Evolutionary conservation across 2,797 vertebrate species (phyloP).

Genomic region (Loris lydekkerianus): DNA sequence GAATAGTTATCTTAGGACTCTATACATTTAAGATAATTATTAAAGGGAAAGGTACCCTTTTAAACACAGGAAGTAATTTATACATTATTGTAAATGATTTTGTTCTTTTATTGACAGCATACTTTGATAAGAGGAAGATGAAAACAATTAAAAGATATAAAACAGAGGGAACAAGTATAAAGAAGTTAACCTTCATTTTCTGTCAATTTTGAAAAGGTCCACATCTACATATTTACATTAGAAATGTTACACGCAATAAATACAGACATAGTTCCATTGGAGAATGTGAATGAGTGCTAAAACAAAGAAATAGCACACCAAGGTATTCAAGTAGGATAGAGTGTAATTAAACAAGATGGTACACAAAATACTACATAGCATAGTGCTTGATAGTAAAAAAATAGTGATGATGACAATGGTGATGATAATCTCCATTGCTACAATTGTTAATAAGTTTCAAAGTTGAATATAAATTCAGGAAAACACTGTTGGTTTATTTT

Average conservation of each 20-base stretch:
- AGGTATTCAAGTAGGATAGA: not conserved
- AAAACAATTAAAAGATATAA: not conserved
- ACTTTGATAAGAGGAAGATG: not conserved
- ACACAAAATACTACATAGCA: not conserved
- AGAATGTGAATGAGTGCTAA: not conserved
- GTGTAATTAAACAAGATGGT: not conserved
- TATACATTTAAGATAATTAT: not conserved
- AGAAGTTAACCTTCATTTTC: not conserved
- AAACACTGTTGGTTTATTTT: slow-evolving; percentile 14
- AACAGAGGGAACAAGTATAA: not conserved
- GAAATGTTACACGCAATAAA: slow-evolving; percentile 4
- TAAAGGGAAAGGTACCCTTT: not conserved
- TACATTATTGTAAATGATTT: not conserved
- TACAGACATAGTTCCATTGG: not conserved
- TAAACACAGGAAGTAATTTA: slow-evolving; percentile 25
- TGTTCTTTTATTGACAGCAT: not conserved
- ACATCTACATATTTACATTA: not conserved
- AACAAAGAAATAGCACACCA: not conserved
- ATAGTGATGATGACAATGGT: not conserved
- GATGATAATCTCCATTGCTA: not conserved
- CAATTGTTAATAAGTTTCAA: not conserved
- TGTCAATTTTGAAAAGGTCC: not conserved
- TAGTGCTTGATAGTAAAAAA: not conserved
- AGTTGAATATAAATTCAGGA: not conserved
- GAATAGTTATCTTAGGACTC: not conserved